Evolutionary conservation across 2,888 invertebrate species (phyloP).

Genomic region (Neocrepidodera transversa): DNA sequence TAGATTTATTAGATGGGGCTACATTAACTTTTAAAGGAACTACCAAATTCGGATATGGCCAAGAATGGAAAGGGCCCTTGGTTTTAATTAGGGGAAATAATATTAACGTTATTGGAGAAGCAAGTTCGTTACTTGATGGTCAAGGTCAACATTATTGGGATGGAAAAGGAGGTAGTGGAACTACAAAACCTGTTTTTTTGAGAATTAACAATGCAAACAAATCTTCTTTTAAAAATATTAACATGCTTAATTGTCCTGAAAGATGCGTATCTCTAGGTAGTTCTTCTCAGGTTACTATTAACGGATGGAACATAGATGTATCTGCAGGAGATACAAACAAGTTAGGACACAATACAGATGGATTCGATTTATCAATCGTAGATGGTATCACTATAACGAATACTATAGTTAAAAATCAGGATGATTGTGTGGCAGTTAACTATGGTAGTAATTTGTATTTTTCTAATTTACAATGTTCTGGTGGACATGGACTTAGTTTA

Average conservation of each 20-base stretch:
- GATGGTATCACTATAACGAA: slow-evolving; percentile 34
- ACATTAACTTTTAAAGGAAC: not conserved
- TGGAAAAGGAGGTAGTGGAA: slow-evolving; percentile 18
- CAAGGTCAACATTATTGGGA: not conserved
- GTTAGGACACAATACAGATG: slow-evolving; percentile 38
- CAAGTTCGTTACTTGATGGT: not conserved
- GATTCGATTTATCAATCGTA: slow-evolving; percentile 34
- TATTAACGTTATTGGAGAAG: not conserved
- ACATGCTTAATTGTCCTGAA: slow-evolving; percentile 33
- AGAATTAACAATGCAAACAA: slow-evolving; percentile 26
- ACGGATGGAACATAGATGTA: slow-evolving; percentile 35
- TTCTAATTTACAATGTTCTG: slow-evolving; percentile 35
- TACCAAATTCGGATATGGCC: not conserved
- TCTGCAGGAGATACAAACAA: slow-evolving; percentile 36
- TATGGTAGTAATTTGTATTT: slow-evolving; percentile 36
- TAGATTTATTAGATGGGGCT: not conserved
- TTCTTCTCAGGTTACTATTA: slow-evolving; percentile 18
- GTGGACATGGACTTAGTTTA: too few species aligned
- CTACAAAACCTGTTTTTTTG: slow-evolving; percentile 28
- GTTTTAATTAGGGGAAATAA: not conserved
- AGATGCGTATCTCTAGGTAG: slow-evolving; percentile 31
- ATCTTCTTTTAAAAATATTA: slow-evolving; percentile 28
- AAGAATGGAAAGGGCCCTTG: not conserved
- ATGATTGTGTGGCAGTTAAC: slow-evolving; percentile 42
- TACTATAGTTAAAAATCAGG: slow-evolving; percentile 40